Percentiles rank a stretch among this genome's conserved stretches.
Evolutionary conservation across 2,113 vertebrate genomes (phyloP).

Genomic region (Clinocottus analis): DNA sequence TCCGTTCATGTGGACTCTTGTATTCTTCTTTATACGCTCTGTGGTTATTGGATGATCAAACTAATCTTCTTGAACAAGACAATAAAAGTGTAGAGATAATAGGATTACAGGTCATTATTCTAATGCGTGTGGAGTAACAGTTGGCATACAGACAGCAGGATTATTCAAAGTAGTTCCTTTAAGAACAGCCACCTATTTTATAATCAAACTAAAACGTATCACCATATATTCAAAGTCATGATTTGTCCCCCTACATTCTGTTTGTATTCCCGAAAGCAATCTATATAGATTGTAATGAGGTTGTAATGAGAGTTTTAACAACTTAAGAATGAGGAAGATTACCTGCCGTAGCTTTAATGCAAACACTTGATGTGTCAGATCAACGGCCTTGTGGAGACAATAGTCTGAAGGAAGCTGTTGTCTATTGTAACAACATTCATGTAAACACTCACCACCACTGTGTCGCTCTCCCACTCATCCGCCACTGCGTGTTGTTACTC

Average conservation of each 20-base stretch:
- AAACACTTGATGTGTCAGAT: constrained; percentile 20
- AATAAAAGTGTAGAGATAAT: constrained; percentile 47
- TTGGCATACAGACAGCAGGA: constrained; percentile 7
- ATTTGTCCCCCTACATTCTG: neutral
- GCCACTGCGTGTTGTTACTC: constrained; percentile 35
- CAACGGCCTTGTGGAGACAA: constrained; percentile 17
- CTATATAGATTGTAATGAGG: neutral
- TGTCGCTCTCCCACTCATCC: neutral
- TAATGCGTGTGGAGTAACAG: neutral
- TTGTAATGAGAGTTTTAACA: neutral
- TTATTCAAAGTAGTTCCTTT: constrained; percentile 16
- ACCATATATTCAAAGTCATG: neutral
- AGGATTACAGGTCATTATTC: constrained; percentile 47
- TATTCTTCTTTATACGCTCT: neutral
- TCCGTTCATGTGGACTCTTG: neutral
- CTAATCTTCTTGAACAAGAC: constrained; percentile 45
- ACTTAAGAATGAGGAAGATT: neutral
- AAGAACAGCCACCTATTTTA: neutral
- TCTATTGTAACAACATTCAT: constrained; percentile 30
- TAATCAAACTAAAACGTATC: neutral
- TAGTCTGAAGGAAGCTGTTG: constrained; percentile 12
- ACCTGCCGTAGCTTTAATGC: neutral
- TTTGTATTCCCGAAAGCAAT: neutral
- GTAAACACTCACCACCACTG: constrained; percentile 41
- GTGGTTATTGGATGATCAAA: constrained; percentile 8